Percentiles rank a stretch among this genome's conserved stretches.
Conservation (phyloP, 2,113 vertebrate species). For the Scalopus aquaticus region DNA sequence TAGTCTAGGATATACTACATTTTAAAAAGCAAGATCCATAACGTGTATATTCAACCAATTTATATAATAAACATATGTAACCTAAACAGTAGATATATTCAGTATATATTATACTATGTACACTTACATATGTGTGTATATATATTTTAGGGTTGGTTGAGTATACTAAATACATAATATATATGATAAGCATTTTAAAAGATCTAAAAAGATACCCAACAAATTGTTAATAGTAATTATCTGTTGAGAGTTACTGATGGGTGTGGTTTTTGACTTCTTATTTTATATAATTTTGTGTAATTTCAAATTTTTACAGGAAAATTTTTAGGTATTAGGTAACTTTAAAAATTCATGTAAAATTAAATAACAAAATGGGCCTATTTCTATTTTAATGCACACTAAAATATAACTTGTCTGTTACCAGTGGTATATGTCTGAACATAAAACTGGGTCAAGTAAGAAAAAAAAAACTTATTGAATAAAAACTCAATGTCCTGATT, state of each 20-base stretch:
- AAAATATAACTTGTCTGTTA: slow-evolving; percentile 57
- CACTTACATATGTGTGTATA: neutral
- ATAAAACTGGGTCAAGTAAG: slow-evolving; percentile 64
- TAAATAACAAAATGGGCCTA: neutral
- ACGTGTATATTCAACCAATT: neutral
- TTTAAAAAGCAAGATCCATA: slow-evolving; percentile 30
- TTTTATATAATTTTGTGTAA: neutral
- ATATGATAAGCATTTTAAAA: neutral
- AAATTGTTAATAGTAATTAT: slow-evolving; percentile 38
- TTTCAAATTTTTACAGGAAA: neutral
- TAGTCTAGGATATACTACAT: neutral
- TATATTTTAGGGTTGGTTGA: neutral
- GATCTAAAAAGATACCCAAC: neutral
- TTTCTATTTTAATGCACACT: slow-evolving; percentile 20
- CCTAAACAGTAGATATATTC: neutral
- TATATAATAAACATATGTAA: neutral
- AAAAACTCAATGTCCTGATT: slow-evolving; percentile 45
- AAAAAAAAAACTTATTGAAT: slow-evolving; percentile 20
- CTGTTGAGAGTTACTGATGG: neutral
- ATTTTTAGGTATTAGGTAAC: neutral
- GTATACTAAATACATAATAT: neutral
- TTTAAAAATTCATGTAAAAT: slow-evolving; percentile 14
- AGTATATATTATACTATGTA: neutral
- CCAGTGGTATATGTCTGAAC: slow-evolving; percentile 44
- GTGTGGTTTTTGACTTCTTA: neutral